Conservation (phyloP, 2,797 vertebrate species). For the Pempheris klunzingeri region DNA sequence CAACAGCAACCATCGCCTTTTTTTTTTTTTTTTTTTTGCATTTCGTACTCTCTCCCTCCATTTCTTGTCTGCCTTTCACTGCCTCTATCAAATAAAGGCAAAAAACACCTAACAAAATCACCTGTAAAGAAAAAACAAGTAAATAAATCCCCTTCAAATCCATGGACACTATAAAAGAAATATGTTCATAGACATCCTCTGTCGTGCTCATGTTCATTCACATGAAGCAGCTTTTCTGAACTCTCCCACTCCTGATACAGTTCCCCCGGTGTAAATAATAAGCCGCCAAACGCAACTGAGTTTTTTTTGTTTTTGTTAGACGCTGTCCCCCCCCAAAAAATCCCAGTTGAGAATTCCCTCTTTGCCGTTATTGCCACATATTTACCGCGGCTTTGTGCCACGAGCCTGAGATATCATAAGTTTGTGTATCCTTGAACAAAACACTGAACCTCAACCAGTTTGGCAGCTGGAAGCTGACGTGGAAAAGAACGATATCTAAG, state of each 20-base stretch:
- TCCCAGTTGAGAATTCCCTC: conserved; percentile 41
- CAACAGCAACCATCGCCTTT: too few relatives aligned
- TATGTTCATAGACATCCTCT: background rate
- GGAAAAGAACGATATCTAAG: conserved; percentile 14
- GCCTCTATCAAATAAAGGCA: too few relatives aligned
- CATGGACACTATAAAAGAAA: background rate
- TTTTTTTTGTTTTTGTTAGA: conserved; percentile 6
- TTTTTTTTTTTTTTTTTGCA: too few relatives aligned
- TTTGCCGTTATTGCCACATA: conserved; percentile 38
- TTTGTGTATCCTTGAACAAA: conserved; percentile 27
- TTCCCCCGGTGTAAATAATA: conserved; percentile 21
- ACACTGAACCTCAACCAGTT: conserved; percentile 11
- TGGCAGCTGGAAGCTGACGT: background rate
- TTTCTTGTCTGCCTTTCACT: too few relatives aligned
- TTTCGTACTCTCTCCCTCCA: too few relatives aligned
- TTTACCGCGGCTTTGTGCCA: conserved; percentile 46
- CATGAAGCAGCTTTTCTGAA: conserved; percentile 17
- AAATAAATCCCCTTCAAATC: too few relatives aligned
- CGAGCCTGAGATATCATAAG: conserved; percentile 52
- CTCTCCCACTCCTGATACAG: conserved; percentile 17
- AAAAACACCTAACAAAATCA: too few relatives aligned
- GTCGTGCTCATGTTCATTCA: conserved; percentile 9
- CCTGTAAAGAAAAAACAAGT: too few relatives aligned
- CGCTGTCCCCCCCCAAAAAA: conserved; percentile 12
- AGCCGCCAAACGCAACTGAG: background rate